These are phyloP conservation scores for Danio choprae DNA, from an alignment of 2,797 vertebrate genomes.

Conservation along the genomic window DNA sequence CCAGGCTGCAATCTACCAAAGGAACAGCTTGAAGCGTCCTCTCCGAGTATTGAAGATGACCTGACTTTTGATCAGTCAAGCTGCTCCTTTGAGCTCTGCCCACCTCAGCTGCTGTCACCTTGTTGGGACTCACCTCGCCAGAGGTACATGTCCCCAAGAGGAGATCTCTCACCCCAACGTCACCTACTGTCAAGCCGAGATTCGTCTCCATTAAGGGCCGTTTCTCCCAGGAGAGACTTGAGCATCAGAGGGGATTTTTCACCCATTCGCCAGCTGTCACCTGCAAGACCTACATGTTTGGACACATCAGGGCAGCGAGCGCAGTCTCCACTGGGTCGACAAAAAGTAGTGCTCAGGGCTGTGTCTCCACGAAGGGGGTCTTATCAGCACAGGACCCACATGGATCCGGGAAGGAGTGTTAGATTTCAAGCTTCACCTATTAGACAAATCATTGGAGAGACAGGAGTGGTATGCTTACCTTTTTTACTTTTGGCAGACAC, in stretches of 20 bases:
- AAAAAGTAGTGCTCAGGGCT: constrained; percentile 87
- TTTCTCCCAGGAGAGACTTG: constrained; percentile 85
- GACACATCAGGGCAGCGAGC: constrained; percentile 85
- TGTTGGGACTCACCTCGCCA: constrained; percentile 91
- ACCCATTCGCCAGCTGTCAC: constrained; percentile 77
- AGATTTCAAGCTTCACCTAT: constrained; percentile 74
- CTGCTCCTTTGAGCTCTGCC: constrained; percentile 89
- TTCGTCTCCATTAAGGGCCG: constrained; percentile 85
- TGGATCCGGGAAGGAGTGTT: constrained; percentile 83
- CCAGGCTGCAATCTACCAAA: constrained; percentile 59
- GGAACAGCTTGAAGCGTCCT: constrained; percentile 74
- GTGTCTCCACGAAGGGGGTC: constrained; percentile 92
- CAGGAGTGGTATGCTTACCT: constrained; percentile 47
- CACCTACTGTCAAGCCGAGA: constrained; percentile 90
- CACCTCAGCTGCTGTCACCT: constrained; percentile 91
- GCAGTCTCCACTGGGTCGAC: constrained; percentile 87
- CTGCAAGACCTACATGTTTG: constrained; percentile 80
- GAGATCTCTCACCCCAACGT: constrained; percentile 90
- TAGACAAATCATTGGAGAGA: constrained; percentile 39
- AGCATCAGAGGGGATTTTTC: constrained; percentile 80
- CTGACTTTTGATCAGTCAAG: constrained; percentile 84
- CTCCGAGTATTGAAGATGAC: constrained; percentile 87
- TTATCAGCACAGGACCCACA: constrained; percentile 83
- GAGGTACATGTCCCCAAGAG: constrained; percentile 91
- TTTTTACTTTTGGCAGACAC: background rate